These are phyloP conservation scores for Phasianus colchicus DNA, from an alignment of 2,113 vertebrate species.

Conservation along the genomic window DNA sequence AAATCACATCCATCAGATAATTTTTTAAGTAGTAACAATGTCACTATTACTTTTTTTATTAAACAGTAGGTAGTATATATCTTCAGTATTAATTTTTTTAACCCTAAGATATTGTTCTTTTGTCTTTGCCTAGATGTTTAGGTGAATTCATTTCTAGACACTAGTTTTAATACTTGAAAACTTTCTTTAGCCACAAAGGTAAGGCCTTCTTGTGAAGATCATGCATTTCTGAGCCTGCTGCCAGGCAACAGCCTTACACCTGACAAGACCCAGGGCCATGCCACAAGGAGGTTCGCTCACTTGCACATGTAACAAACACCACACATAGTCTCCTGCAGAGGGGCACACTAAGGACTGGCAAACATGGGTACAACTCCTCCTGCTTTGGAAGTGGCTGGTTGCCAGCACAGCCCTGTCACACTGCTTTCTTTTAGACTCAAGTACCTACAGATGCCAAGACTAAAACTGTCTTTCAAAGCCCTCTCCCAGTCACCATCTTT, in stretches of 20 bases:
- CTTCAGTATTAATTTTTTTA: slow-evolving; percentile 5
- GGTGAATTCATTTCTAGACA: neutral
- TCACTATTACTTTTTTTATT: neutral
- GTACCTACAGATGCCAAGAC: neutral
- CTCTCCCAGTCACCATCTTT: accelerated
- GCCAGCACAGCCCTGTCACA: neutral
- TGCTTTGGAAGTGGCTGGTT: neutral
- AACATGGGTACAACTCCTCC: neutral
- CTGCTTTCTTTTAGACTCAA: neutral
- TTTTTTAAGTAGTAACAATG: slow-evolving; percentile 5
- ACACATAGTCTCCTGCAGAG: accelerated
- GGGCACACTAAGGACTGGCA: neutral
- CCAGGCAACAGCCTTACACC: neutral
- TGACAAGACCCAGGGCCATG: neutral
- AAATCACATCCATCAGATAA: neutral
- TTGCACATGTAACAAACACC: neutral
- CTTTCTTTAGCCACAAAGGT: neutral
- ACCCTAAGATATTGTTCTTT: neutral
- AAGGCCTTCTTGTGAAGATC: neutral
- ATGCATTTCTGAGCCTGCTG: neutral
- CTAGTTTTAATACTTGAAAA: neutral
- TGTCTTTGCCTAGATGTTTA: neutral
- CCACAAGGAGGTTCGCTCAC: neutral
- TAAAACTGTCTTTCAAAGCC: neutral
- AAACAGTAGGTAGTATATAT: neutral